Evolutionary conservation across 2,113 vertebrate species (phyloP).

Genomic region (human (Homo sapiens)): DNA sequence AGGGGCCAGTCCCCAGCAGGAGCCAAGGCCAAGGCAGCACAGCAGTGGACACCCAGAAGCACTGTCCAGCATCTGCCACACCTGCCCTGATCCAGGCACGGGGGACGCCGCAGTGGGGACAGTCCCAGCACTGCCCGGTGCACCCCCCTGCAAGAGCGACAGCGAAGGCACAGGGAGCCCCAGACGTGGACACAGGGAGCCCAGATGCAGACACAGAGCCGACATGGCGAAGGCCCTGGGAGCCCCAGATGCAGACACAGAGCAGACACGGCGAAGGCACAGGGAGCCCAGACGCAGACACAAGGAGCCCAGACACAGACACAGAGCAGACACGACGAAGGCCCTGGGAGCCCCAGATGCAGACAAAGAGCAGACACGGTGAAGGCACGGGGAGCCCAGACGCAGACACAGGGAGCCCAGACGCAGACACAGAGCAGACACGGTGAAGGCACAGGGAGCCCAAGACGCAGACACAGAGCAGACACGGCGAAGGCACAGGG

Average conservation of each 20-base stretch:
- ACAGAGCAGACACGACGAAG: too few relatives aligned
- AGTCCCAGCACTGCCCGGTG: rapidly evolving
- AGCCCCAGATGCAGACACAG: not conserved
- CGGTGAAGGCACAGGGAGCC: too few relatives aligned
- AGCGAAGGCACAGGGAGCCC: too few relatives aligned
- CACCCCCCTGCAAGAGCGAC: not conserved
- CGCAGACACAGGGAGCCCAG: too few relatives aligned
- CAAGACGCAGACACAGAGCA: too few relatives aligned
- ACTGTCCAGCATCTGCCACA: not conserved
- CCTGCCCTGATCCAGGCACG: not conserved
- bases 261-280: too few relatives aligned
- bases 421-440: too few relatives aligned
- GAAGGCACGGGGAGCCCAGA: not conserved
- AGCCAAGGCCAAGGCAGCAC: not conserved
- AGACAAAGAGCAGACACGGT: not conserved
- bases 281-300: too few relatives aligned
- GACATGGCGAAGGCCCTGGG: not conserved
- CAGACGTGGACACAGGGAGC: too few relatives aligned
- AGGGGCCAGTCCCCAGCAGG: not conserved
- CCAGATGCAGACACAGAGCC: too few relatives aligned
- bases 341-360: too few relatives aligned
- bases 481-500: not conserved
- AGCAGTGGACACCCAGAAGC: not conserved
- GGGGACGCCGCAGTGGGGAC: rapidly evolving
- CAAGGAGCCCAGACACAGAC: too few relatives aligned